phyloP scores from a whole-genome alignment of 2,888 invertebrate genomes.

The Anthophora plumipes region DNA sequence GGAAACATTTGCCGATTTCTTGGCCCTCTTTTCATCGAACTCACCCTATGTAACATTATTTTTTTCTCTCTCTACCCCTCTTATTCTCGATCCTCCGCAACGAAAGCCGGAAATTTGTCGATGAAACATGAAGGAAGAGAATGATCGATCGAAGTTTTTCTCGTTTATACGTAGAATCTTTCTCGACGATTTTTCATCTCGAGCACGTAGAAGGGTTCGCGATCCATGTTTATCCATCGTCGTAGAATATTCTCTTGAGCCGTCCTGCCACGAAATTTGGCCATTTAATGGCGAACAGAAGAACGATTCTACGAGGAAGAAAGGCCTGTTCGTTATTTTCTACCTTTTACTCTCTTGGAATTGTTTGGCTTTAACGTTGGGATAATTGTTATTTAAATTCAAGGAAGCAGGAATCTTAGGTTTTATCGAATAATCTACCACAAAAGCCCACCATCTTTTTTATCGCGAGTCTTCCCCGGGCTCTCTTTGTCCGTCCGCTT shows the following conservation, averaged over 20 bases:
- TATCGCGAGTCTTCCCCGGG: not conserved
- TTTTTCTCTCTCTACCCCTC: not conserved
- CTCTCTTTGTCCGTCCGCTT: not conserved
- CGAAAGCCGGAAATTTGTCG: constrained; percentile 49
- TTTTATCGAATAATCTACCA: constrained; percentile 6
- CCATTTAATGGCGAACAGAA: constrained; percentile 10
- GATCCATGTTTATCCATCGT: not conserved
- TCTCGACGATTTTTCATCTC: not conserved
- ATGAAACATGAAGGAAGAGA: constrained; percentile 1
- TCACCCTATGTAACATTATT: constrained; percentile 3
- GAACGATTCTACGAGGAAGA: constrained; percentile 3
- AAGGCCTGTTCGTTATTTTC: not conserved
- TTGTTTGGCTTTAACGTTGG: not conserved
- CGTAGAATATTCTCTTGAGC: not conserved
- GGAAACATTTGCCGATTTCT: constrained; percentile 74
- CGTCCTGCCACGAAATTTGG: not conserved
- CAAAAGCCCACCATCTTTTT: not conserved
- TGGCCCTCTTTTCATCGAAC: constrained; percentile 68
- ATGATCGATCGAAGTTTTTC: constrained; percentile 44
- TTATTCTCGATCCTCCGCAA: not conserved
- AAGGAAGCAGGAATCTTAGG: not conserved
- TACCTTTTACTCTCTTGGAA: not conserved
- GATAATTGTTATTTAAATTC: not conserved
- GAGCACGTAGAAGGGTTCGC: constrained; percentile 9
- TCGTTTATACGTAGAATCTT: not conserved